phyloP scores from a whole-genome alignment of 2,113 vertebrate genomes.

The Kryptolebias marmoratus region DNA sequence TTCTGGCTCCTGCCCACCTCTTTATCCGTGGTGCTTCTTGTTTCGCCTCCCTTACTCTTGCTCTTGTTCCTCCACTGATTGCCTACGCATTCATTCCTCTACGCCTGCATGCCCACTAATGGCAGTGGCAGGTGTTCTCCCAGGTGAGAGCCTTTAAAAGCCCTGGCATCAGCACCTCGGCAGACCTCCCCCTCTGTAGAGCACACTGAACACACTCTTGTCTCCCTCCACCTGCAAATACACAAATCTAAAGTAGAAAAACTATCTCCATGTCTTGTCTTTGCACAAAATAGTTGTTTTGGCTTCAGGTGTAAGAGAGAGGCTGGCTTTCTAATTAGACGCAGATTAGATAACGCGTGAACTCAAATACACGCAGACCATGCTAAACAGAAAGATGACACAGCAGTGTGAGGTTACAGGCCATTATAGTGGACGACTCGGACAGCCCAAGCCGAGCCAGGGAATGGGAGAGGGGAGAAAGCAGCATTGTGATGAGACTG shows the following conservation, averaged over 20 bases:
- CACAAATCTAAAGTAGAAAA: background rate
- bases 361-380: slow-evolving; percentile 8
- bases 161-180: slow-evolving; percentile 63
- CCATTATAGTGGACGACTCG: slow-evolving; percentile 20
- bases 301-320: slow-evolving; percentile 18
- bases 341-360: slow-evolving; percentile 14
- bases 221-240: background rate
- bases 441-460: background rate
- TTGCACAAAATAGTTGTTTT: background rate
- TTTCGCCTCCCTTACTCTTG: slow-evolving; percentile 20
- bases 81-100: slow-evolving; percentile 53
- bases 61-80: slow-evolving; percentile 43
- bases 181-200: slow-evolving; percentile 6
- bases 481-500: slow-evolving; percentile 42
- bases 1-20: slow-evolving; percentile 33
- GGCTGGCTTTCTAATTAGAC: slow-evolving; percentile 28
- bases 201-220: background rate
- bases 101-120: slow-evolving; percentile 70
- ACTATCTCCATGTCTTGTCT: background rate
- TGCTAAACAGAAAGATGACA: slow-evolving; percentile 13
- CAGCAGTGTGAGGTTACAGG: slow-evolving; percentile 43
- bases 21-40: slow-evolving; percentile 30
- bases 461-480: slow-evolving; percentile 38
- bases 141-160: slow-evolving; percentile 68
- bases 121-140: slow-evolving; percentile 69